Percentiles rank a stretch among this genome's conserved stretches.
phyloP scores from a whole-genome alignment of 2,797 vertebrate genomes.

The Geotrypetes seraphini region DNA sequence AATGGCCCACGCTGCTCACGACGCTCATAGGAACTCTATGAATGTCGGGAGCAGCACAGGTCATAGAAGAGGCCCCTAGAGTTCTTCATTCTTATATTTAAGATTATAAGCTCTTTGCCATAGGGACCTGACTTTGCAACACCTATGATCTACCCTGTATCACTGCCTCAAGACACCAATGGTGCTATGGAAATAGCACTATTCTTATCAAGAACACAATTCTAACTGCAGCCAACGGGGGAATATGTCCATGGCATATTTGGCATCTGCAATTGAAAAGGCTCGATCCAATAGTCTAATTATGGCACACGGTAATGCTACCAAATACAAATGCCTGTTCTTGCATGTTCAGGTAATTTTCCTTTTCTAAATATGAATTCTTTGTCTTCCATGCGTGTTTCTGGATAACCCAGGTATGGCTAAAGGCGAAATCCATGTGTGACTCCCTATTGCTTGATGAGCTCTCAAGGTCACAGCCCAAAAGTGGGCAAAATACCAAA shows the following conservation, averaged over 20 bases:
- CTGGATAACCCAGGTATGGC: slow-evolving; percentile 20
- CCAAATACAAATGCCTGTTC: too few relatives aligned
- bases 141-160: too few relatives aligned
- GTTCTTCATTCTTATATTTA: too few relatives aligned
- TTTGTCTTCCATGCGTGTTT: slow-evolving; percentile 18
- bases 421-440: slow-evolving; percentile 38
- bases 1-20: too few relatives aligned
- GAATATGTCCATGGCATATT: slow-evolving; percentile 54
- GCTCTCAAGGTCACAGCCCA: slow-evolving; percentile 27
- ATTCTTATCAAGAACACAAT: slow-evolving; percentile 28
- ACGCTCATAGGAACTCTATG: too few relatives aligned
- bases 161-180: too few relatives aligned
- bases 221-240: slow-evolving; percentile 21
- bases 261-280: slow-evolving; percentile 50
- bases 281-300: not conserved
- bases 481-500: slow-evolving; percentile 51
- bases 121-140: slow-evolving; percentile 20
- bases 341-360: slow-evolving; percentile 21
- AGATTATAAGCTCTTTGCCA: slow-evolving; percentile 49
- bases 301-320: slow-evolving; percentile 40
- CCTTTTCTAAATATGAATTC: slow-evolving; percentile 3
- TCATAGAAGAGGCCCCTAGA: too few relatives aligned
- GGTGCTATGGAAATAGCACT: slow-evolving; percentile 38
- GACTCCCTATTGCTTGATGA: slow-evolving; percentile 18
- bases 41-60: too few relatives aligned